Conservation (phyloP, 2,888 invertebrate species). For the Hypena proboscidalis region DNA sequence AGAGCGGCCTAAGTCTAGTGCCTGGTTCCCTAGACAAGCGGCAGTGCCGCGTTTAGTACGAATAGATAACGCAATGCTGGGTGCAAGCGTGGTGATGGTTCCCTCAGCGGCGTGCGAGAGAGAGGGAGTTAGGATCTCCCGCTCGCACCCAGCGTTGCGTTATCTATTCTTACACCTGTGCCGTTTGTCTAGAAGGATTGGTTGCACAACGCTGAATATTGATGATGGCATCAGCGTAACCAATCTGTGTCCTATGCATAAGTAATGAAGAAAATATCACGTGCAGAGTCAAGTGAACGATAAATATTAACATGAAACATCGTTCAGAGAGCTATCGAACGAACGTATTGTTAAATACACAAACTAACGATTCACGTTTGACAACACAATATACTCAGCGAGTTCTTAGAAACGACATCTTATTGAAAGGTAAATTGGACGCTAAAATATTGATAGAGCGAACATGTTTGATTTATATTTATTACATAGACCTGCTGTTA, state of each 20-base stretch:
- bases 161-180: too few relatives aligned
- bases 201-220: too few relatives aligned
- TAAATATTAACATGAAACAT: slow-evolving; percentile 70
- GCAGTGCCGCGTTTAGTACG: too few relatives aligned
- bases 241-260: slow-evolving; percentile 83
- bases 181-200: too few relatives aligned
- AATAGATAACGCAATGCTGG: too few relatives aligned
- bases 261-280: slow-evolving; percentile 80
- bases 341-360: slow-evolving; percentile 27
- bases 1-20: slow-evolving; percentile 56
- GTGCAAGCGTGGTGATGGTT: too few relatives aligned
- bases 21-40: too few relatives aligned
- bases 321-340: slow-evolving; percentile 45
- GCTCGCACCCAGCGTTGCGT: too few relatives aligned
- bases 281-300: slow-evolving; percentile 68
- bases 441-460: slow-evolving; percentile 19
- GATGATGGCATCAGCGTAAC: slow-evolving; percentile 71
- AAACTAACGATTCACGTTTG: slow-evolving; percentile 20
- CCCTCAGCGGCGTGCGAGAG: too few relatives aligned
- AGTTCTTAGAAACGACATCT: slow-evolving; percentile 7
- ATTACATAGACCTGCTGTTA: not conserved
- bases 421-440: slow-evolving; percentile 17
- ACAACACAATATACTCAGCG: slow-evolving; percentile 21
- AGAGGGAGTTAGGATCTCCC: too few relatives aligned
- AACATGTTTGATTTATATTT: slow-evolving; percentile 3